These are phyloP conservation scores for Sthenelais limicola DNA, from an alignment of 2,888 invertebrate species.

Conservation along the genomic window DNA sequence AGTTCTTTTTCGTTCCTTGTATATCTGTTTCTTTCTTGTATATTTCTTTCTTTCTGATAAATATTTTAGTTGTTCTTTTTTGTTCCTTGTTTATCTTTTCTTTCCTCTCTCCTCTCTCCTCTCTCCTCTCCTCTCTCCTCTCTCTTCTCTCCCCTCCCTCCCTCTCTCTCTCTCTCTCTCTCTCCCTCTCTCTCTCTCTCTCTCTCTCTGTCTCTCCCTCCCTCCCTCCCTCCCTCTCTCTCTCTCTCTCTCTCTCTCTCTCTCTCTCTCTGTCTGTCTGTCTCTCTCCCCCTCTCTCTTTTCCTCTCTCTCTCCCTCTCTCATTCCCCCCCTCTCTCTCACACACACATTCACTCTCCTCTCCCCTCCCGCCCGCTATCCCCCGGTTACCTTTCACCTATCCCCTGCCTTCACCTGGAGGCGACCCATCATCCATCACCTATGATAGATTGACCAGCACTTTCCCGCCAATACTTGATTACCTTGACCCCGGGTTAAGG, in stretches of 20 bases:
- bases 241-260: not conserved
- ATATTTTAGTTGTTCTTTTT: no score
- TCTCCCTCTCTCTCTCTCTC: not conserved
- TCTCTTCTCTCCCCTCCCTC: not conserved
- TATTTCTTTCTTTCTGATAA: no score
- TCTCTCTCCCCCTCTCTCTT: slow-evolving; percentile 2
- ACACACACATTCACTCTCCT: no score
- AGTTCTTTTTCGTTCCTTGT: no score
- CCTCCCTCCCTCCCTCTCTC: not conserved
- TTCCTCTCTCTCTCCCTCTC: not conserved
- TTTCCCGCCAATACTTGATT: no score
- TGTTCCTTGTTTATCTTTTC: not conserved
- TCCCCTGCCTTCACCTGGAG: no score
- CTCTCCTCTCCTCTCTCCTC: not conserved
- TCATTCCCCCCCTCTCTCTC: not conserved
- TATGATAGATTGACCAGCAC: no score
- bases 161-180: not conserved
- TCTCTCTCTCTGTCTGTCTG: not conserved
- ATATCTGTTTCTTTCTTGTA: no score
- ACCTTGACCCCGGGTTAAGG: no score
- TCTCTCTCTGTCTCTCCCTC: not conserved
- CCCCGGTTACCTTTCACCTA: no score
- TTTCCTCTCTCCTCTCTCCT: slow-evolving; percentile 3
- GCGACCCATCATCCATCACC: no score
- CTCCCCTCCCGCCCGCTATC: no score